Percentiles rank a stretch among this genome's conserved stretches.
phyloP scores from a whole-genome alignment of 2,888 invertebrate species.

The Calephelis perditalis region DNA sequence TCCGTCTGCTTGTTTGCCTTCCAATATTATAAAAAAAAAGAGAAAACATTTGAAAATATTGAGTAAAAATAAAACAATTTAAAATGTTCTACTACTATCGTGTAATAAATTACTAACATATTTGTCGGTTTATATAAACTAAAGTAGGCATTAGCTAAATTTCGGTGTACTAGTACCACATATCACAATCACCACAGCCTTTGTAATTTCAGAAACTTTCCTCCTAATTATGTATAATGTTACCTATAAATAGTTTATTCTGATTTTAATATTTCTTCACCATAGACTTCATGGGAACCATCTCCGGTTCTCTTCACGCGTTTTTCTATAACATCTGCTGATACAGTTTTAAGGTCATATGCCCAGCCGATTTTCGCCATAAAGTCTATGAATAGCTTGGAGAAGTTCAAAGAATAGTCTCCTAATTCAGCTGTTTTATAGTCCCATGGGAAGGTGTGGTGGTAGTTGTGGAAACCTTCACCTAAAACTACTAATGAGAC shows the following conservation, averaged over 20 bases:
- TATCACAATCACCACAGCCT: too few relatives aligned
- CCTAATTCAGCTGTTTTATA: slow-evolving; percentile 93
- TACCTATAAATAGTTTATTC: not conserved
- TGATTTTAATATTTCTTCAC: not conserved
- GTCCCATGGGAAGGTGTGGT: not conserved
- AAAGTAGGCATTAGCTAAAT: too few relatives aligned
- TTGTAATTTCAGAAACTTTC: too few relatives aligned
- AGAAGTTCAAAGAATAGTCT: slow-evolving; percentile 79
- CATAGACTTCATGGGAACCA: not conserved
- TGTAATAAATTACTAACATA: too few relatives aligned
- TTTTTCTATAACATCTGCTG: slow-evolving; percentile 35
- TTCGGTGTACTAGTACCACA: too few relatives aligned
- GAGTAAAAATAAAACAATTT: too few relatives aligned
- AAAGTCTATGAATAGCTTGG: slow-evolving; percentile 83
- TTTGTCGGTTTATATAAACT: too few relatives aligned
- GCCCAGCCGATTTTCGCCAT: slow-evolving; percentile 87
- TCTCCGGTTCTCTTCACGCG: not conserved
- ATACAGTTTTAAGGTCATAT: slow-evolving; percentile 84
- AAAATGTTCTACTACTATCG: too few relatives aligned
- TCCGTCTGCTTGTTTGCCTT: too few relatives aligned
- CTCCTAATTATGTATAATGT: too few relatives aligned
- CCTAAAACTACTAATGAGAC: slow-evolving; percentile 84
- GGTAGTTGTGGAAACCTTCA: slow-evolving; percentile 79
- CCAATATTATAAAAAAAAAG: too few relatives aligned
- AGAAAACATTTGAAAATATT: too few relatives aligned